Evolutionary conservation across 2,797 vertebrate genomes (phyloP).

Genomic region (Lemur catta): DNA sequence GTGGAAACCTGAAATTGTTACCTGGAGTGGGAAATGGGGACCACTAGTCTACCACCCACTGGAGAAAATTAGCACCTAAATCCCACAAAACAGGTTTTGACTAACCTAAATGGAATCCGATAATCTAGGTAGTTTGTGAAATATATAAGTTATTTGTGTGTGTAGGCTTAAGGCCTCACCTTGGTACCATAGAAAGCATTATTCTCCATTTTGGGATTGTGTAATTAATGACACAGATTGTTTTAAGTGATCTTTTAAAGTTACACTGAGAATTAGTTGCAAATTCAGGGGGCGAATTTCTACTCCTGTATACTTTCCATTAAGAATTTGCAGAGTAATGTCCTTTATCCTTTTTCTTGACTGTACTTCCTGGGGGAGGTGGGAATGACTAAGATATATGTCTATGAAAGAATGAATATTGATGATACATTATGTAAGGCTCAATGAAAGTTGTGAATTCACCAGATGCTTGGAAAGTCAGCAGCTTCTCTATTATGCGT

Average conservation of each 20-base stretch:
- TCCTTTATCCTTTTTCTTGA: constrained; percentile 53
- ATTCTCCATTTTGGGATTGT: neutral
- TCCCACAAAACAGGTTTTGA: neutral
- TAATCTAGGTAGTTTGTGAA: neutral
- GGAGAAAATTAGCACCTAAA: neutral
- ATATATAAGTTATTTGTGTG: neutral
- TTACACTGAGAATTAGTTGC: constrained; percentile 27
- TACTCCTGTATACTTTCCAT: neutral
- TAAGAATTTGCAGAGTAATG: constrained; percentile 35
- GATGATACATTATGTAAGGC: constrained; percentile 75
- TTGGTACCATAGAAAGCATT: neutral
- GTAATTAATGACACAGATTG: neutral
- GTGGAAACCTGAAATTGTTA: neutral
- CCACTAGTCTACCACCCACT: neutral
- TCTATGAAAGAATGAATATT: constrained; percentile 69
- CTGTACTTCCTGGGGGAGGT: constrained; percentile 63
- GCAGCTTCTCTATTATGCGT: constrained; percentile 59
- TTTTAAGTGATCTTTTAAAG: constrained; percentile 35
- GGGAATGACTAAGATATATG: constrained; percentile 74
- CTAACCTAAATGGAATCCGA: neutral
- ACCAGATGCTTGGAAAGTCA: constrained; percentile 68
- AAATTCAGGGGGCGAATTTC: constrained; percentile 27
- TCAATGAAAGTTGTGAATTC: constrained; percentile 71
- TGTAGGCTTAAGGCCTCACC: neutral
- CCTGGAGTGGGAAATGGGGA: neutral